Evolutionary conservation across 2,888 invertebrate species (phyloP).

Genomic region (Cantharis flavilabris): DNA sequence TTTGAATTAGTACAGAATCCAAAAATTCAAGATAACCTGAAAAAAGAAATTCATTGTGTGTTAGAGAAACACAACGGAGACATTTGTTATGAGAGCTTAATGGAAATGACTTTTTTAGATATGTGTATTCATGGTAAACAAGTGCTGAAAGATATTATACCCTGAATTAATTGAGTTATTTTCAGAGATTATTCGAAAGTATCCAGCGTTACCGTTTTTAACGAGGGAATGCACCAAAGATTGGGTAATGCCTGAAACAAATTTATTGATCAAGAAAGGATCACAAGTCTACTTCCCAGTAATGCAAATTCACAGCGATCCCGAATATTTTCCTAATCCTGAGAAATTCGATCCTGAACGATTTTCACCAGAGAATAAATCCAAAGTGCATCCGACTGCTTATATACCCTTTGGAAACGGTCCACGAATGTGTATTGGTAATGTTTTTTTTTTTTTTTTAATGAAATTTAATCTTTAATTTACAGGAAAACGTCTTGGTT

Average conservation of each 20-base stretch:
- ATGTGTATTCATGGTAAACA: constrained; percentile 51
- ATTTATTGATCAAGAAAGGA: constrained; percentile 36
- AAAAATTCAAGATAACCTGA: constrained; percentile 53
- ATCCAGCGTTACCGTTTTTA: constrained; percentile 42
- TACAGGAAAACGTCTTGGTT: background rate
- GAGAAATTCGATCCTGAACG: constrained; percentile 65
- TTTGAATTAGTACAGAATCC: constrained; percentile 58
- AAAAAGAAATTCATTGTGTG: constrained; percentile 52
- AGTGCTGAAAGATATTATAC: background rate
- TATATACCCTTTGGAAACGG: constrained; percentile 65
- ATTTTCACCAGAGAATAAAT: constrained; percentile 60
- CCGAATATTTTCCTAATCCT: constrained; percentile 58
- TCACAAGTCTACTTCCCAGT: constrained; percentile 36
- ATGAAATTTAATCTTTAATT: background rate
- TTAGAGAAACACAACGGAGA: constrained; percentile 49
- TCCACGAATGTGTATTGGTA: constrained; percentile 62
- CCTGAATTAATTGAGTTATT: background rate
- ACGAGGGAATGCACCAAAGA: constrained; percentile 38
- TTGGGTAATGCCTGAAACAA: constrained; percentile 41
- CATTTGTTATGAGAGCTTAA: constrained; percentile 56
- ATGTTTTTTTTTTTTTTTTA: too few species aligned
- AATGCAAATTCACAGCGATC: constrained; percentile 42
- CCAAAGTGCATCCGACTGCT: constrained; percentile 54
- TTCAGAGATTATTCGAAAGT: constrained; percentile 44
- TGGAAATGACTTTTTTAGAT: constrained; percentile 57